Percentiles rank a stretch among this genome's conserved stretches.
These are phyloP conservation scores for Origma solitaria DNA, from an alignment of 2,113 vertebrate genomes.

Conservation along the genomic window DNA sequence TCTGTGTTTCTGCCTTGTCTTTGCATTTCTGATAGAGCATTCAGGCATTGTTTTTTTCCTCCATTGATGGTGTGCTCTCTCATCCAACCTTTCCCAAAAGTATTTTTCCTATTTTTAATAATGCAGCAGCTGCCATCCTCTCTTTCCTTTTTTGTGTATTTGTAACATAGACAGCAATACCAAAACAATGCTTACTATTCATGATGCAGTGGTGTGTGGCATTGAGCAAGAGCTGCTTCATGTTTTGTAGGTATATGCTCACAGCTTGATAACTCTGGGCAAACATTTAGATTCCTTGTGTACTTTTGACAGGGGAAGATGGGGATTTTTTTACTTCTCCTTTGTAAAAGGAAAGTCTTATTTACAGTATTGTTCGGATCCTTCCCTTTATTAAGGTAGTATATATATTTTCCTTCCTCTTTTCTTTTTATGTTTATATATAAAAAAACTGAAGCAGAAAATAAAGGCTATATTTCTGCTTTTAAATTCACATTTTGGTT, in stretches of 20 bases:
- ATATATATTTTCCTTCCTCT: background rate
- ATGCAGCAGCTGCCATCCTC: background rate
- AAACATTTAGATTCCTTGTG: background rate
- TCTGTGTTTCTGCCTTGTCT: background rate
- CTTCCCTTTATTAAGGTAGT: background rate
- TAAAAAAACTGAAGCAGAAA: background rate
- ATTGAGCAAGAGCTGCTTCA: background rate
- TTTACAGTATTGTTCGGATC: background rate
- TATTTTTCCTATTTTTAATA: conserved; percentile 3
- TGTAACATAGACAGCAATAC: background rate
- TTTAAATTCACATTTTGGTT: background rate
- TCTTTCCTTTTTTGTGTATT: background rate
- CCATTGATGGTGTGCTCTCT: background rate
- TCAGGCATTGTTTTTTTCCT: conserved; percentile 3
- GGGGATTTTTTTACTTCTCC: background rate
- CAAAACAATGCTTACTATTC: conserved; percentile 14
- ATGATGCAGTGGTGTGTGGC: background rate
- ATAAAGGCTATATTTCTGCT: background rate
- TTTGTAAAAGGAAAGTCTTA: background rate
- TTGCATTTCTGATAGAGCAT: background rate
- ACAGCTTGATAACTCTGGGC: background rate
- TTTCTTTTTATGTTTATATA: background rate
- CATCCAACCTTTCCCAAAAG: background rate
- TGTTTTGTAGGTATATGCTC: background rate
- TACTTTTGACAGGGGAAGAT: background rate